Evolutionary conservation across 1,140 invertebrate genomes (phyloP), one percentile per base, ranked within the genome.

Genomic region (Manduca sexta): DNA sequence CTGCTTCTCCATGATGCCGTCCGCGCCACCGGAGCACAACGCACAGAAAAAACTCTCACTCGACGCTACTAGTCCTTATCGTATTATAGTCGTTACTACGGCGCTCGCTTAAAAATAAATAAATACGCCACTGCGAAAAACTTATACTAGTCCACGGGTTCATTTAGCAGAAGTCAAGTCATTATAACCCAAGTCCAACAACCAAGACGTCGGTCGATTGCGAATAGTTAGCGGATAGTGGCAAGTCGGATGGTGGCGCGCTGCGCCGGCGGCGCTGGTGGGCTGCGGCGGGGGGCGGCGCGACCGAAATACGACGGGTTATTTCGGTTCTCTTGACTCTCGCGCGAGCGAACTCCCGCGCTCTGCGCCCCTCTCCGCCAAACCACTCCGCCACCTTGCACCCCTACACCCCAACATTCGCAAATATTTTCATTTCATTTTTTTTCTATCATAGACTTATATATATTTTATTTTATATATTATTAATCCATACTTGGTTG

Each of bases 181-280:
- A 93, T 93, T 90, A 90, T 93, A 91, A 92, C 92, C 92, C 91
- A 91, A 89, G 91, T 90, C 91, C 89, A 89, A 89, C 88, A 91
- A 92, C 91, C 91, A 92, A 93, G 92, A 93, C 93, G 93, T 93
- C 92, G 92, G 91, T 93, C 92, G 92, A 92, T 92, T 92, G 91
- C 90, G 90, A 92, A 91, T 92, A 91, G 91, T 90, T 89, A 91
- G 90, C 90, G 90, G 90, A 90, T 90, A 91, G 90, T 92, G 90
- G 65, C 62, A 58, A 52, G 58, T 52, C 38, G 51, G 51, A 42
- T 49, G 42, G 43, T 33, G 51, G 58, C 45, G 67, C 52, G 68
- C 68, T 71, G 76, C 64, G 72, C 72, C 64, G 64, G 59, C 69
- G 78, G 72, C 76, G 78, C 69, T 69, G 78, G 69, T 67, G 51